A percentile compares a stretch with the other conserved stretches of the same genome.
Conservation (phyloP, 1,140 invertebrate species). For the Ceratoteleas bidentatus region DNA sequence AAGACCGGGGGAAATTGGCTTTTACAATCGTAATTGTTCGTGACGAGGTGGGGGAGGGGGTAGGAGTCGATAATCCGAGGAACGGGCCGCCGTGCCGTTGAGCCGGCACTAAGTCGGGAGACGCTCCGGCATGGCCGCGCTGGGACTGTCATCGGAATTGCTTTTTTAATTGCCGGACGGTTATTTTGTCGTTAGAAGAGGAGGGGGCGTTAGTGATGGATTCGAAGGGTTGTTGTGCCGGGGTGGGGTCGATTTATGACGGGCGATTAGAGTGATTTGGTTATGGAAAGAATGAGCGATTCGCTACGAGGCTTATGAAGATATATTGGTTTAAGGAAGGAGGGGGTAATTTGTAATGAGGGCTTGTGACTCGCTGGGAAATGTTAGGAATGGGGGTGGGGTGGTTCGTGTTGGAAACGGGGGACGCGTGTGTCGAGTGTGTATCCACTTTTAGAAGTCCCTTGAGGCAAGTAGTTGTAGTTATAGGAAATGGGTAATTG, state of each 20-base stretch:
- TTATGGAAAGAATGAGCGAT: conserved; percentile 1
- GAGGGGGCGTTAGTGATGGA: conserved; percentile 26
- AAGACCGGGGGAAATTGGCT: conserved; percentile 32
- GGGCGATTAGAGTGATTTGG: conserved; percentile 31
- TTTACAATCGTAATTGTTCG: conserved; percentile 55
- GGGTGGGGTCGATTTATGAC: conserved; percentile 17
- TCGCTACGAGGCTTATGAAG: not conserved
- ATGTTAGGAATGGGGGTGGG: too few species aligned
- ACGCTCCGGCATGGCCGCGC: conserved; percentile 73
- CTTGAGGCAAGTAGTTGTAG: too few species aligned
- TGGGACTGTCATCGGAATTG: conserved; percentile 79
- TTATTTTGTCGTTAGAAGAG: conserved; percentile 76
- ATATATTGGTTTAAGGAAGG: not conserved
- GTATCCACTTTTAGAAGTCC: too few species aligned
- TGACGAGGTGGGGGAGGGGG: conserved; percentile 25
- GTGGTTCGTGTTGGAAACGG: too few species aligned
- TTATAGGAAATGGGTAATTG: too few species aligned
- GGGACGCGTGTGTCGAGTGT: too few species aligned
- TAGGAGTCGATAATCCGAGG: conserved; percentile 59
- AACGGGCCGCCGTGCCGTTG: conserved; percentile 36
- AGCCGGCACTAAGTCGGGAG: conserved; percentile 43
- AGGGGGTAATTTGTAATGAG: too few species aligned
- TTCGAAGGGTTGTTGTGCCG: conserved; percentile 17
- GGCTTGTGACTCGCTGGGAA: not conserved
- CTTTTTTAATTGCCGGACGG: conserved; percentile 79